Evolutionary conservation across 1,140 invertebrate species (phyloP).

Genomic region (Teleopsis dalmanni): DNA sequence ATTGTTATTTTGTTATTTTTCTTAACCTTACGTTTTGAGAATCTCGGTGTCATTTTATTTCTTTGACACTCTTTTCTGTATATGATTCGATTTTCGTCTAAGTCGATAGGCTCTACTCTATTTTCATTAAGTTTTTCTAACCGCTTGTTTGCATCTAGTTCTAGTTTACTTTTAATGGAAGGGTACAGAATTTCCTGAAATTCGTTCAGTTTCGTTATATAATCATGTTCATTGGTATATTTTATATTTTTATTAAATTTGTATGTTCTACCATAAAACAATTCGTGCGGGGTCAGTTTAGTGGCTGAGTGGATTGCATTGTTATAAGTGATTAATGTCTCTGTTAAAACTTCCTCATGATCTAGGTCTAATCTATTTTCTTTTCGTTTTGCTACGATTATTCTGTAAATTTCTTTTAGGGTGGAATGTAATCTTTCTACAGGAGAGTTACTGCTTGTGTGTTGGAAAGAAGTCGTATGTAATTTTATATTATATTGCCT

Average conservation of each 20-base stretch:
- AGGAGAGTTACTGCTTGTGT: slow-evolving; percentile 11
- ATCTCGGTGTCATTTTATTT: slow-evolving; percentile 10
- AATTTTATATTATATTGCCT: slow-evolving; percentile 10
- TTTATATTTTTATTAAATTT: neutral
- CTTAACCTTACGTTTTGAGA: slow-evolving; percentile 1
- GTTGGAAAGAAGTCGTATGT: slow-evolving; percentile 12
- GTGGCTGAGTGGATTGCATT: slow-evolving; percentile 14
- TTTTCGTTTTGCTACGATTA: slow-evolving; percentile 5
- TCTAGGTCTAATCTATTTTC: slow-evolving; percentile 8
- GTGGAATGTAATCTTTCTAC: slow-evolving; percentile 16
- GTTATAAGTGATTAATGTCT: slow-evolving; percentile 16
- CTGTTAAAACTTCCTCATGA: slow-evolving; percentile 13
- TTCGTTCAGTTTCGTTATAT: neutral
- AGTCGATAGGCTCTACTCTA: neutral
- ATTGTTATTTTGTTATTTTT: neutral
- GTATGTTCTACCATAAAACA: too few relatives aligned
- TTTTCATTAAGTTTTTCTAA: neutral
- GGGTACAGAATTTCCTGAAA: neutral
- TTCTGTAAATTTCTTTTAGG: slow-evolving; percentile 16
- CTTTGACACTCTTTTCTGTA: slow-evolving; percentile 9
- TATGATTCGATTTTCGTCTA: neutral
- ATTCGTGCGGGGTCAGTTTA: slow-evolving; percentile 11
- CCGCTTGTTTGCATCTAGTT: neutral
- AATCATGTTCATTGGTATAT: neutral
- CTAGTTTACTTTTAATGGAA: neutral